Percentiles rank a stretch among this genome's conserved stretches.
These are phyloP conservation scores for Holacanthella duospinosa DNA, from an alignment of 2,888 invertebrate genomes.

Conservation along the genomic window DNA sequence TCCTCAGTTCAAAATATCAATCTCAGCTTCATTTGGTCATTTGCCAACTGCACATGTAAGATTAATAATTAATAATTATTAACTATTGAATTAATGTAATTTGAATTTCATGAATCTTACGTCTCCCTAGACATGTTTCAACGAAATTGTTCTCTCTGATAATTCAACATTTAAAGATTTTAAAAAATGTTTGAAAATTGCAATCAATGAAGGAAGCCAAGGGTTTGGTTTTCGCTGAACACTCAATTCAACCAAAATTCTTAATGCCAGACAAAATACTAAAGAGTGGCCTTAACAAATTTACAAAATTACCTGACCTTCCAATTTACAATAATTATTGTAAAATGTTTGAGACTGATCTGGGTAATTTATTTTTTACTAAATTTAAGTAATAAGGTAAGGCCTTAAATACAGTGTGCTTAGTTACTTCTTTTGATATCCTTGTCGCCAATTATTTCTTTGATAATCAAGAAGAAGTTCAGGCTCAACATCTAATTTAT, in stretches of 20 bases:
- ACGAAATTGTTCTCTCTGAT: constrained; percentile 45
- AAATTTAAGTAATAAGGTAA: too few species aligned
- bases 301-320: too few species aligned
- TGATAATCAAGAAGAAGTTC: background rate
- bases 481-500: background rate
- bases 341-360: too few species aligned
- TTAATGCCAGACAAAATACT: too few species aligned
- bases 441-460: constrained; percentile 2
- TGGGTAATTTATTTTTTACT: too few species aligned
- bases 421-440: too few species aligned
- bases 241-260: background rate
- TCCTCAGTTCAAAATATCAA: constrained; percentile 44
- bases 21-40: constrained; percentile 42
- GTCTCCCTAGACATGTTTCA: constrained; percentile 42
- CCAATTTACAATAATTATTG: too few species aligned
- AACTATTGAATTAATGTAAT: background rate
- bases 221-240: constrained; percentile 40
- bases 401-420: too few species aligned
- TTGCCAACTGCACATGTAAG: constrained; percentile 44
- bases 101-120: background rate
- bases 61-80: background rate
- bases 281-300: too few species aligned
- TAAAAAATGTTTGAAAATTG: constrained; percentile 43
- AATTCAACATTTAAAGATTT: constrained; percentile 44
- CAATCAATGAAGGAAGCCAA: constrained; percentile 45